phyloP scores from a whole-genome alignment of 2,888 invertebrate genomes.

The Lottia gigantea region DNA sequence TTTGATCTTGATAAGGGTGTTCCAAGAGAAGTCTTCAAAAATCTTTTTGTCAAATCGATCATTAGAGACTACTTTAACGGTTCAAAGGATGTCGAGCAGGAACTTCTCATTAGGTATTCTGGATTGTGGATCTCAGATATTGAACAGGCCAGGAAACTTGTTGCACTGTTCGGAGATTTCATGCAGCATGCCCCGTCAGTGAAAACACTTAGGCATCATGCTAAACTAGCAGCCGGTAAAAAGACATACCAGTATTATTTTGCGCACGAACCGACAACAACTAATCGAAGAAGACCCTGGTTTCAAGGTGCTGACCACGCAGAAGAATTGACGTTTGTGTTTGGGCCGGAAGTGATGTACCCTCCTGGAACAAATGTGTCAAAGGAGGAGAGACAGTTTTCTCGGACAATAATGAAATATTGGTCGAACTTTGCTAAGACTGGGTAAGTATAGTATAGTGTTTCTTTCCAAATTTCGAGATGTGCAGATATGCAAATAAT shows the following conservation, averaged over 20 bases:
- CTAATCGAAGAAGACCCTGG: constrained; percentile 12
- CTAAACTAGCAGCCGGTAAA: not conserved
- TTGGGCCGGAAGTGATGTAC: constrained; percentile 65
- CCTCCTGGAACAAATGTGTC: not conserved
- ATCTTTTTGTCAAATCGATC: constrained; percentile 21
- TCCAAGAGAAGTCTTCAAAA: constrained; percentile 21
- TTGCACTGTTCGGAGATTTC: constrained; percentile 29
- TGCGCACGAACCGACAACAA: constrained; percentile 7
- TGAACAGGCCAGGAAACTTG: constrained; percentile 22
- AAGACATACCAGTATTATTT: constrained; percentile 24
- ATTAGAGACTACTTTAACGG: constrained; percentile 23
- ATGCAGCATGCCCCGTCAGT: constrained; percentile 26
- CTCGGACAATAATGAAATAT: constrained; percentile 87
- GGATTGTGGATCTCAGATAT: not conserved
- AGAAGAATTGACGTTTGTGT: constrained; percentile 23
- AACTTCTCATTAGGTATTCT: not conserved
- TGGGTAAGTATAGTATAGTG: too few relatives aligned
- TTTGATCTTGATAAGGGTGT: constrained; percentile 20
- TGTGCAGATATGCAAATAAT: too few relatives aligned
- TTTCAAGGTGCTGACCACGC: constrained; percentile 24
- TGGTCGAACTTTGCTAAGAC: constrained; percentile 95
- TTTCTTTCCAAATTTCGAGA: too few relatives aligned
- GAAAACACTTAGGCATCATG: constrained; percentile 17
- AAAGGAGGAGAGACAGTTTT: constrained; percentile 79
- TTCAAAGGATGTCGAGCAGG: not conserved